Evolutionary conservation across 1,140 invertebrate species (phyloP).

Genomic region (Lepeophtheirus salmonis): DNA sequence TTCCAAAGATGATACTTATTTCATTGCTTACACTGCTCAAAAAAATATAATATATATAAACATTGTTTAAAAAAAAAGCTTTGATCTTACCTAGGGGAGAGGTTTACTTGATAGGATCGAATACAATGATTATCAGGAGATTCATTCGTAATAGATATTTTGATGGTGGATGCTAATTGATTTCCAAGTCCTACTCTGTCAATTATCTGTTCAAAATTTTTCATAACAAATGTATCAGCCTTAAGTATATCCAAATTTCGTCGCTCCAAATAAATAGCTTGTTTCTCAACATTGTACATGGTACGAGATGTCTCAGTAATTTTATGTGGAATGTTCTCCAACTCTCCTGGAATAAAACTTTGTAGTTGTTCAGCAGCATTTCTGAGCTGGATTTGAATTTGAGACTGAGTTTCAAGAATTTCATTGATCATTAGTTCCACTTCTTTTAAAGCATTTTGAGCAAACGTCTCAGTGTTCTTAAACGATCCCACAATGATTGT

Average conservation of each 20-base stretch:
- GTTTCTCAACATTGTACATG: not conserved
- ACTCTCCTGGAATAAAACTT: not conserved
- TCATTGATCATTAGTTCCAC: not conserved
- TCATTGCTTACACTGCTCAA: slow-evolving; percentile 36
- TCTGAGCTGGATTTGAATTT: not conserved
- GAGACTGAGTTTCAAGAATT: not conserved
- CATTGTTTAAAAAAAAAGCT: too few relatives aligned
- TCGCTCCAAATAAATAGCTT: not conserved
- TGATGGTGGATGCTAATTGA: slow-evolving; percentile 58
- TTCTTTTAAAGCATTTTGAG: not conserved
- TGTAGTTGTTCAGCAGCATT: not conserved
- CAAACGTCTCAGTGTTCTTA: not conserved
- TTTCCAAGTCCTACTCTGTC: slow-evolving; percentile 52
- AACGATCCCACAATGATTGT: not conserved
- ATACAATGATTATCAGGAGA: not conserved
- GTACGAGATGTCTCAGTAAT: not conserved
- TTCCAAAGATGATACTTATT: slow-evolving; percentile 24
- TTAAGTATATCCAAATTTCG: slow-evolving; percentile 18
- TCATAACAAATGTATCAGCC: slow-evolving; percentile 32
- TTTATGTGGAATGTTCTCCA: not conserved
- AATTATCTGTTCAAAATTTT: slow-evolving; percentile 43
- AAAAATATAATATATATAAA: too few relatives aligned
- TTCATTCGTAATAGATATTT: slow-evolving; percentile 22
- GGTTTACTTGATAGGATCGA: not conserved
- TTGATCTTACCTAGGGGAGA: not conserved